A percentile compares a stretch with the other conserved stretches of the same genome.
Evolutionary conservation across 1,140 invertebrate species (phyloP).

Genomic region (Saccostrea glomerata): DNA sequence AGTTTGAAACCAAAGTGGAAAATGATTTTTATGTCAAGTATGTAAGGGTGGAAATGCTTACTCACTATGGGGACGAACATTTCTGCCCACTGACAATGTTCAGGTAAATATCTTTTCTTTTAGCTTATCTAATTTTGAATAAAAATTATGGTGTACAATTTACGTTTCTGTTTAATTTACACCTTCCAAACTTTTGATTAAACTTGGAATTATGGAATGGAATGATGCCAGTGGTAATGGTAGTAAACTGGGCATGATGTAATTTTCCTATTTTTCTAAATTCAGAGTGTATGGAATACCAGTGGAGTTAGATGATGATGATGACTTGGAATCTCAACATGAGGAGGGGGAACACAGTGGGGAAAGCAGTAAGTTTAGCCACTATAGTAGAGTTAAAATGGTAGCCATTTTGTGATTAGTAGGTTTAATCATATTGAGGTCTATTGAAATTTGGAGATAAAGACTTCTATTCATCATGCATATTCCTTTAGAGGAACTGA

Average conservation of each 20-base stretch:
- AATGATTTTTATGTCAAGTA: slow-evolving; percentile 94
- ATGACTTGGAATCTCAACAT: slow-evolving; percentile 46
- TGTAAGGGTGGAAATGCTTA: slow-evolving; percentile 89
- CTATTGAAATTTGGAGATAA: no score
- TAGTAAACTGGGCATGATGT: neutral
- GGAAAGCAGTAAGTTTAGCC: neutral
- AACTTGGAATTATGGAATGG: neutral
- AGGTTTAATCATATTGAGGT: neutral
- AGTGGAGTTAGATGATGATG: slow-evolving; percentile 64
- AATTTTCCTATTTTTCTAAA: slow-evolving; percentile 21
- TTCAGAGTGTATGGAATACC: slow-evolving; percentile 64
- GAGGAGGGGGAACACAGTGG: neutral
- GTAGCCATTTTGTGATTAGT: neutral
- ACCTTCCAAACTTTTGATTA: neutral
- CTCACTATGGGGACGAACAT: slow-evolving; percentile 97
- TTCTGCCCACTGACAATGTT: slow-evolving; percentile 95
- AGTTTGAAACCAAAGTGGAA: slow-evolving; percentile 86
- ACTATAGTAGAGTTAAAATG: neutral
- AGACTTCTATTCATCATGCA: no score
- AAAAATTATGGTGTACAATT: neutral
- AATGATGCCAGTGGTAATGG: neutral
- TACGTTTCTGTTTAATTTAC: neutral
- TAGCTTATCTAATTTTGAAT: neutral
- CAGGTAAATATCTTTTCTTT: slow-evolving; percentile 64
- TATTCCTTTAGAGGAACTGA: no score